A percentile compares a stretch with the other conserved stretches of the same genome.
Conservation (phyloP, 2,113 vertebrate genomes). For the Gymnobelideus leadbeateri region DNA sequence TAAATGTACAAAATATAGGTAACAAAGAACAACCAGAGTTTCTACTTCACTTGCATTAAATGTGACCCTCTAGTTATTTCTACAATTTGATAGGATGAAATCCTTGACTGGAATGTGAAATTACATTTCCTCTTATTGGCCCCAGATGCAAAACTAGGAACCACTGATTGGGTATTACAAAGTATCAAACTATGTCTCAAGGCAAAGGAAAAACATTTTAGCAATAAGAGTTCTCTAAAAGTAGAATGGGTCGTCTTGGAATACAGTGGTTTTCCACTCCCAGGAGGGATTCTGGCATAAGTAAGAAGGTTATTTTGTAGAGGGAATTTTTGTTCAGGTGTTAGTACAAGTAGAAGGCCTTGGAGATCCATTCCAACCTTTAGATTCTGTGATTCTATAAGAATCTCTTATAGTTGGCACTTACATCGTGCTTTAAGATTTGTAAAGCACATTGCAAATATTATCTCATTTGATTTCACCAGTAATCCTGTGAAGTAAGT, state of each 20-base stretch:
- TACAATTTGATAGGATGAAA: background rate
- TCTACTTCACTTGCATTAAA: no score
- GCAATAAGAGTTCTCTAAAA: background rate
- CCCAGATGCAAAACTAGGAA: background rate
- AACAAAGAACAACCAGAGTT: no score
- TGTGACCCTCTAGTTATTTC: background rate
- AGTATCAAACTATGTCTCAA: background rate
- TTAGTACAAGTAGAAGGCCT: background rate
- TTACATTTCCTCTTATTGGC: background rate
- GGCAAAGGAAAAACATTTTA: background rate
- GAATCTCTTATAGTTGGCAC: background rate
- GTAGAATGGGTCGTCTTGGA: background rate
- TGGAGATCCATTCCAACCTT: background rate
- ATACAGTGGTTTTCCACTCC: background rate
- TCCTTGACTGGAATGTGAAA: background rate
- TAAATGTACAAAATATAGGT: no score
- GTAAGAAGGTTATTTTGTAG: background rate
- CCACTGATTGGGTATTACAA: background rate
- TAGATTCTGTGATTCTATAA: background rate
- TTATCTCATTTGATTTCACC: background rate
- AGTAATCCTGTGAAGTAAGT: background rate
- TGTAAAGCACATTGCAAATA: background rate
- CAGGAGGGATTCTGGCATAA: background rate
- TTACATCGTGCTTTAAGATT: background rate
- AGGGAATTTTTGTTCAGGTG: no score